Conservation (phyloP, 2,888 invertebrate genomes). For the Nomada ferruginata region DNA sequence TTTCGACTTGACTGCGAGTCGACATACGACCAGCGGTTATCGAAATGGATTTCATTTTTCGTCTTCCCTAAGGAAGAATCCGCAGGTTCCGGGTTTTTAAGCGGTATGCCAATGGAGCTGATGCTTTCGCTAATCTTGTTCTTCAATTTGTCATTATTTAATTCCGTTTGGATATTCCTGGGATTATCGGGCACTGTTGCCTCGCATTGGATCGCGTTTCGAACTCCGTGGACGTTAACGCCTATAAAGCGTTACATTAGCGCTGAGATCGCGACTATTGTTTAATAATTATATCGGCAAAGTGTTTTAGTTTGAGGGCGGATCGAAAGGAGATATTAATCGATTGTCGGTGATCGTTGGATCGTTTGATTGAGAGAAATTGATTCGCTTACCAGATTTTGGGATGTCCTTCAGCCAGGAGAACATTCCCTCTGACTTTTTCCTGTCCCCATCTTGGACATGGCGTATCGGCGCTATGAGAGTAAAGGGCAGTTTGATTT, state of each 20-base stretch:
- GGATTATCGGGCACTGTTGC: conserved; percentile 35
- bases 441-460: conserved; percentile 41
- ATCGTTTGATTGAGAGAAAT: neutral
- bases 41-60: neutral
- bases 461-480: conserved; percentile 48
- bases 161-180: conserved; percentile 3
- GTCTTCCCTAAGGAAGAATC: conserved; percentile 2
- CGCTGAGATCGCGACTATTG: conserved; percentile 15
- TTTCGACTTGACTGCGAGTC: neutral
- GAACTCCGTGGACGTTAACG: conserved; percentile 47
- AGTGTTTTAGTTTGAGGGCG: neutral
- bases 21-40: too few relatives aligned
- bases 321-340: neutral
- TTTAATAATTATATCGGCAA: neutral
- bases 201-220: conserved; percentile 37
- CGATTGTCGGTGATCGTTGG: neutral
- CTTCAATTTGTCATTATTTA: conserved; percentile 9
- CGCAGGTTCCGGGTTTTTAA: neutral
- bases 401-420: conserved; percentile 73
- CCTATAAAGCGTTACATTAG: conserved; percentile 66
- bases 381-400: conserved; percentile 55
- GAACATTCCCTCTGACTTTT: conserved; percentile 63
- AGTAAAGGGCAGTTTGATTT: conserved; percentile 7
- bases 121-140: too few relatives aligned
- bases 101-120: neutral